Base-by-base conservation (phyloP, 2,888 invertebrate genomes). In the Leptinotarsa peninsularis region DNA sequence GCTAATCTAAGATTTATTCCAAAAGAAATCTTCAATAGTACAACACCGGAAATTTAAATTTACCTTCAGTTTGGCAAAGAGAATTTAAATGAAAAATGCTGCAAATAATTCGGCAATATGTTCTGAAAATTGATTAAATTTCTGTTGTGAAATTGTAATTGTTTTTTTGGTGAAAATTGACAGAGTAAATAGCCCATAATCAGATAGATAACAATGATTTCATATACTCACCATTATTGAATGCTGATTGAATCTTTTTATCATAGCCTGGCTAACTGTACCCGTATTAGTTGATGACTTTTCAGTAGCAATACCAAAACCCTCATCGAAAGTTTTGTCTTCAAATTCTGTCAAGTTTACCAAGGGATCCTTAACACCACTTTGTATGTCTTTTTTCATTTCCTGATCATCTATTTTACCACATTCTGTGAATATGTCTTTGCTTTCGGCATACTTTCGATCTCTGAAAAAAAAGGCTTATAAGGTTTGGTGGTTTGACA, bases 351-450 rank as follows among this genome's bases (percentile, higher is more conserved):
- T 93, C 69, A 98, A 89, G 88, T 97, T 96, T 67, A 97, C 90
- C 73, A 96, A 90, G 1, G 96, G 95, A 89, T 97, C 96, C 82
- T 92, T 93, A 83, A 95, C 93, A 50, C 94, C 94, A 58, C 91
- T 91, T 78, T 93, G 94, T 80, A 96, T 94, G 73, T 95, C 95
- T 78, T 92, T 93, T 83, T 92, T 93, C 83, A 94, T 89, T 81
- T 93, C 91, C 88, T 94, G 93, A 85, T 99, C 99, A 88, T 99
- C 99, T 84, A 95, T 92, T 91, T 97, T 97, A 79, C 98, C 97
- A 91, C 99, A 99, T 89, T 99, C 99, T 27, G 97, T 95, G 87
- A 99, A 99, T 76, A 99, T 91, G 88, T 99, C 99, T 90, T 98
- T 97, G 85, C 94, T 95, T 81, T 95, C 95, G 23, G 95, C 93